phyloP scores from a whole-genome alignment of 2,113 vertebrate genomes.

The Saguinus midas region DNA sequence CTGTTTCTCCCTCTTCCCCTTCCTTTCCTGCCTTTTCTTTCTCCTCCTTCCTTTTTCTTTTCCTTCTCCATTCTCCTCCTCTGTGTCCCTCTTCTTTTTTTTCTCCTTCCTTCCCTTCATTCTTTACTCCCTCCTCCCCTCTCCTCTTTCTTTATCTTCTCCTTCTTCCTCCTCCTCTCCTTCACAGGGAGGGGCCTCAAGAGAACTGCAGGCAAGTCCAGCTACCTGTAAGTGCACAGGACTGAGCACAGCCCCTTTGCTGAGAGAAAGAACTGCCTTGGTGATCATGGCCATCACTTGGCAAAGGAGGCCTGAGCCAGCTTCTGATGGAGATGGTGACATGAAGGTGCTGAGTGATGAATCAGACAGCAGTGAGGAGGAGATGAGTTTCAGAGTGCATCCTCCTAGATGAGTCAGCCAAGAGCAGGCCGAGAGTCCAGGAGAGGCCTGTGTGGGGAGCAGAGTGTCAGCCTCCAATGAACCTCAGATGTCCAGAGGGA shows the following conservation, averaged over 20 bases:
- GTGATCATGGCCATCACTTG: rapidly evolving
- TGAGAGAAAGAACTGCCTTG: background rate
- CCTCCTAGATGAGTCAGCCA: background rate
- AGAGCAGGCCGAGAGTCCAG: no score
- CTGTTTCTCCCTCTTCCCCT: no score
- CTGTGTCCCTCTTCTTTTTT: no score
- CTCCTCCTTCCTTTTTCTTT: background rate
- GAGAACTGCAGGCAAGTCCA: background rate
- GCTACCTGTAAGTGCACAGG: background rate
- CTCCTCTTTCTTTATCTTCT: no score
- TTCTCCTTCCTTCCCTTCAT: no score
- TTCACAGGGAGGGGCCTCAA: background rate
- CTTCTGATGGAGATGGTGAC: background rate
- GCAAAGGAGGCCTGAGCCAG: background rate
- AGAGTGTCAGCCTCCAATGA: background rate
- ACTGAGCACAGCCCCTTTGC: background rate
- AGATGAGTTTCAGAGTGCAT: rapidly evolving
- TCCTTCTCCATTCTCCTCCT: background rate
- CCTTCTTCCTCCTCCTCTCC: background rate
- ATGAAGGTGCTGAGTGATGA: background rate
- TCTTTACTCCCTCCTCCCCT: no score
- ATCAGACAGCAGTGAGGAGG: background rate
- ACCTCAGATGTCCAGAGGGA: background rate
- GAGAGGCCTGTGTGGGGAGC: background rate
- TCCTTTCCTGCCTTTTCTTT: no score